A percentile compares a stretch with the other conserved stretches of the same genome.
phyloP scores from a whole-genome alignment of 64 coral and sea anemone genomes.

The Montipora sp. region DNA sequence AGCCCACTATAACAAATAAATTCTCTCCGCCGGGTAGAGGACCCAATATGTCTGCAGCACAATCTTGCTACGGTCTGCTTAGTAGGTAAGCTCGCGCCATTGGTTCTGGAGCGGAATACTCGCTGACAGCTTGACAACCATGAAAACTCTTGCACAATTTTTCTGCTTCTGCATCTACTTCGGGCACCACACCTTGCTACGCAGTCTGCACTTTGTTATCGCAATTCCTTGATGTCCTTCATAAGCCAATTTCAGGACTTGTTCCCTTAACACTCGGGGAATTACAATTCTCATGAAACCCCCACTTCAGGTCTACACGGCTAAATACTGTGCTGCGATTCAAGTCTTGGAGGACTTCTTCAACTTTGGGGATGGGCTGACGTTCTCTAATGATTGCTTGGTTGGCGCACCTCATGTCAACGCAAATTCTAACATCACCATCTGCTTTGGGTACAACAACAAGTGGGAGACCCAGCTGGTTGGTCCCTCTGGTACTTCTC shows the following conservation, averaged over 20 bases:
- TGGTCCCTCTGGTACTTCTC: background rate
- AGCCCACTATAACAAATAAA: background rate
- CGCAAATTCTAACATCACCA: background rate
- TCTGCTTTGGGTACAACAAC: background rate
- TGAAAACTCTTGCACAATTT: background rate
- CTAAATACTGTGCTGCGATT: no score
- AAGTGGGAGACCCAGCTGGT: background rate
- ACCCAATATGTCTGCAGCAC: constrained; percentile 11
- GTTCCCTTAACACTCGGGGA: background rate
- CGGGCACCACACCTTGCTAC: background rate
- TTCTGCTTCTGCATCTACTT: background rate
- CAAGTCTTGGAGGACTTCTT: no score
- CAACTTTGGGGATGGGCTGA: no score
- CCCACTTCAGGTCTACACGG: background rate
- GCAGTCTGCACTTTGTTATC: background rate
- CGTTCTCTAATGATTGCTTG: background rate
- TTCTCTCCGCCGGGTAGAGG: background rate
- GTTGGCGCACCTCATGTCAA: background rate
- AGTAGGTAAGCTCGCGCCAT: background rate
- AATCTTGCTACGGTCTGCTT: background rate
- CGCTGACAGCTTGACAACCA: background rate
- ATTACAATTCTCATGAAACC: constrained; percentile 3
- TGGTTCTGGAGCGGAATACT: background rate
- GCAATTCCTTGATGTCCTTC: background rate
- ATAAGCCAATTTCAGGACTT: background rate